Evolutionary conservation across 2,113 vertebrate species (phyloP).

Genomic region (Diphyllodes magnificus): DNA sequence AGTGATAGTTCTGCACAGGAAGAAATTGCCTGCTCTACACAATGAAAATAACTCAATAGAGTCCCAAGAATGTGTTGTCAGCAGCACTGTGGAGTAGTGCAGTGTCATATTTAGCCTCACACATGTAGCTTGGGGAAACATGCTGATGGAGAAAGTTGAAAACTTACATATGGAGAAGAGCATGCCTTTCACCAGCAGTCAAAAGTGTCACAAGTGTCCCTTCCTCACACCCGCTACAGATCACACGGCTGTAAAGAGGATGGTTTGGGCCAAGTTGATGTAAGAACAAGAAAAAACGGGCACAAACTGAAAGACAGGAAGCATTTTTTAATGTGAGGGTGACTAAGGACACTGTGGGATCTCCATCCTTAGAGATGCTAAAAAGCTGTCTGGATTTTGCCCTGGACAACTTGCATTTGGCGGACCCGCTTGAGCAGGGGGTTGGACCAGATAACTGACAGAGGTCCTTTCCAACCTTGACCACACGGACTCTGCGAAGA

Average conservation of each 20-base stretch:
- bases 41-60: not conserved
- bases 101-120: not conserved
- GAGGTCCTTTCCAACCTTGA: not conserved
- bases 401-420: not conserved
- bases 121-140: not conserved
- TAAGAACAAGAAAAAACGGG: not conserved
- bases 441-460: not conserved
- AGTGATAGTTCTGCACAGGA: not conserved
- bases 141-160: not conserved
- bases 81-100: not conserved
- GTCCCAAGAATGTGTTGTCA: not conserved
- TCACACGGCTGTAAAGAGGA: not conserved
- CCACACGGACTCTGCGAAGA: not conserved
- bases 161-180: not conserved
- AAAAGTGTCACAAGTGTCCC: not conserved
- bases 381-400: not conserved
- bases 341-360: not conserved
- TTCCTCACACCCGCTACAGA: not conserved
- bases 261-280: not conserved
- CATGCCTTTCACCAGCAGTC: not conserved
- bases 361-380: not conserved
- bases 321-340: not conserved
- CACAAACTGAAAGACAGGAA: not conserved
- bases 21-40: not conserved
- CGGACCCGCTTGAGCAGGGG: not conserved